A percentile compares a stretch with the other conserved stretches of the same genome.
phyloP scores from a whole-genome alignment of 2,113 vertebrate species.

The Myotis yumanensis region DNA sequence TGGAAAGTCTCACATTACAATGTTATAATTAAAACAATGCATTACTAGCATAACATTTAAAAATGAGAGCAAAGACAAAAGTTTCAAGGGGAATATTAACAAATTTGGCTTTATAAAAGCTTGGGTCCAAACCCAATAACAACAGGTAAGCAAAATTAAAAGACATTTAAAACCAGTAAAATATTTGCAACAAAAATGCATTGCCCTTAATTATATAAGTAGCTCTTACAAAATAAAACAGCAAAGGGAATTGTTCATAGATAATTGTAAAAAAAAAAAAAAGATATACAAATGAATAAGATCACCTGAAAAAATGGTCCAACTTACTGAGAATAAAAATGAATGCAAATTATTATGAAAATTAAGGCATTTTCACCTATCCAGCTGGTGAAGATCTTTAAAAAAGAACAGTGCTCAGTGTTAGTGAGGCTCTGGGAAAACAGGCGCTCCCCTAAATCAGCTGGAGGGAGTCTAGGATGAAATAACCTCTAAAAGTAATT shows the following conservation, averaged over 20 bases:
- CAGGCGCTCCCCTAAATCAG: too few species aligned
- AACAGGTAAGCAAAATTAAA: neutral
- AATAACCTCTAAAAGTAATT: neutral
- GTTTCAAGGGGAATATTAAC: neutral
- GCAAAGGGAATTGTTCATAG: neutral
- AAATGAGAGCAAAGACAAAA: slow-evolving; percentile 27
- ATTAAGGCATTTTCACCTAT: neutral
- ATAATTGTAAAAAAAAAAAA: slow-evolving; percentile 39
- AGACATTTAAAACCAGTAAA: slow-evolving; percentile 2
- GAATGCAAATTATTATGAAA: neutral
- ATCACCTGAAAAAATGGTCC: neutral
- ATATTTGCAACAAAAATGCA: slow-evolving; percentile 17
- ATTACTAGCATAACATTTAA: neutral
- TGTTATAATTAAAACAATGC: slow-evolving; percentile 37
- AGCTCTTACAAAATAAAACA: neutral
- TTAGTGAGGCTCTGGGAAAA: neutral
- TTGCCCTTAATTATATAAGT: neutral
- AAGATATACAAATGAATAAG: neutral
- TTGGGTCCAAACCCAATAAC: neutral
- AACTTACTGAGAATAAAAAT: neutral
- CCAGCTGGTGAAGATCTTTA: neutral
- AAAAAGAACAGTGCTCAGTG: neutral
- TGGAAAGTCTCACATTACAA: neutral
- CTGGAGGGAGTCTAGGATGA: neutral
- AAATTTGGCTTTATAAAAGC: neutral